A percentile compares a stretch with the other conserved stretches of the same genome.
Conservation (phyloP, 35 echinoderm and acorn worm genomes). For the Acanthaster planci region DNA sequence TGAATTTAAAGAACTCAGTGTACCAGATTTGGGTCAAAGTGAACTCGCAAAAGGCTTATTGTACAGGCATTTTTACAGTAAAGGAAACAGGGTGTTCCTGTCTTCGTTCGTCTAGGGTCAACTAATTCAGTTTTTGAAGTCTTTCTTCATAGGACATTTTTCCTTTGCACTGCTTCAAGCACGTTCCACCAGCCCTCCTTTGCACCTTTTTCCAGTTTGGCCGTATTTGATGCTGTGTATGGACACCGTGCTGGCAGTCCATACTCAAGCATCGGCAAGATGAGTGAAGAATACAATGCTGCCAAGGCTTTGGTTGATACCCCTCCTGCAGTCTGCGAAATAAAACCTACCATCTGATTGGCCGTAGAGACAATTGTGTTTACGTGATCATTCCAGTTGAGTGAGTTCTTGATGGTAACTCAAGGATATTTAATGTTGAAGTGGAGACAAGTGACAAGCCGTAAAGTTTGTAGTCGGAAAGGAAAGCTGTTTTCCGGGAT, state of each 20-base stretch:
- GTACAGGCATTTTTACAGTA: no score
- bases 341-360: not conserved
- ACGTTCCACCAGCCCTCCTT: not conserved
- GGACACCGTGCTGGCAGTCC: not conserved
- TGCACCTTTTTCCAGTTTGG: not conserved
- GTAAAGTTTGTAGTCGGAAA: not conserved
- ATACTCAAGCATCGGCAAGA: not conserved
- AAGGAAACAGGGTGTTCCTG: not conserved
- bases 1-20: no score
- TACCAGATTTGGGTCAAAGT: no score
- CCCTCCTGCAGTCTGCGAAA: not conserved
- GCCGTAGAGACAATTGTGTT: not conserved
- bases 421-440: not conserved
- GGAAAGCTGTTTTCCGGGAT: no score
- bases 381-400: not conserved
- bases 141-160: not conserved
- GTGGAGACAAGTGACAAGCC: not conserved
- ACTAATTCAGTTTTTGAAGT: not conserved
- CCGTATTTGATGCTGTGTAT: not conserved
- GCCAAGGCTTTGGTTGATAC: not conserved
- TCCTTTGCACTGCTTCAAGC: not conserved
- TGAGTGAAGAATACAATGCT: not conserved
- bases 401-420: not conserved
- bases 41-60: no score
- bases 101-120: not conserved